Evolutionary conservation across 2,888 invertebrate genomes (phyloP), one percentile per base, ranked within the genome.

Genomic region (Diarsia dahlii): DNA sequence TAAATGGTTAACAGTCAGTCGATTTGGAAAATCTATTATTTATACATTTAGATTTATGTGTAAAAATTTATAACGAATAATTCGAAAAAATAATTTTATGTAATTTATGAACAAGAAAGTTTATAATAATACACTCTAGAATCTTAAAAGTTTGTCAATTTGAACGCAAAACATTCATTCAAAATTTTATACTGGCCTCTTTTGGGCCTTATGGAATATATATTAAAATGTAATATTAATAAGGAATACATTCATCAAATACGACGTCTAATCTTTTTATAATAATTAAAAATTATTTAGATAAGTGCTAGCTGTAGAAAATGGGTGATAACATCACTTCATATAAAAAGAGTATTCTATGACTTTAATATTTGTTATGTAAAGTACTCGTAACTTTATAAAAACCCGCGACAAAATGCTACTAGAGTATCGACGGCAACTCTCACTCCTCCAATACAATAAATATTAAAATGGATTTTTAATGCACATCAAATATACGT

Each of bases 1-100:
- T 89, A 88, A 83, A 85, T 76, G 89, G 76, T 80, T 86, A 89
- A 89, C 89, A 89, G 89, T 89, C 88, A 89, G 88, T 89, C 88
- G 82, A 89, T 89, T 84, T 84, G 84, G 67, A 88, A 85, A 88
- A 74, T 78, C 78, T 88, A 85, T 80, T 71, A 76, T 82, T 82
- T 67, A 76, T 83, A 86, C 68, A 82, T 73, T 86, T 81, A 88
- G 64, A 75, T 80, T 78, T 81, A 83, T 74, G 80, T 88, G 80
- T 84, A 85, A 82, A 87, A 79, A 66, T 67, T 71, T 78, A 73
- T 76, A 82, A 88, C 76, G 80, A 83, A 86, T 80, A 50, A 76
- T 69, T 86, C 66, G 72, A 75, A 77, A 79, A 80, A 82, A 58
- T 73, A 71, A 60, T 74, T 70, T 63, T 71, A 64, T 28, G 28